Base-by-base conservation (phyloP, 2,888 invertebrate species). In the Orchesellides sinensis region DNA sequence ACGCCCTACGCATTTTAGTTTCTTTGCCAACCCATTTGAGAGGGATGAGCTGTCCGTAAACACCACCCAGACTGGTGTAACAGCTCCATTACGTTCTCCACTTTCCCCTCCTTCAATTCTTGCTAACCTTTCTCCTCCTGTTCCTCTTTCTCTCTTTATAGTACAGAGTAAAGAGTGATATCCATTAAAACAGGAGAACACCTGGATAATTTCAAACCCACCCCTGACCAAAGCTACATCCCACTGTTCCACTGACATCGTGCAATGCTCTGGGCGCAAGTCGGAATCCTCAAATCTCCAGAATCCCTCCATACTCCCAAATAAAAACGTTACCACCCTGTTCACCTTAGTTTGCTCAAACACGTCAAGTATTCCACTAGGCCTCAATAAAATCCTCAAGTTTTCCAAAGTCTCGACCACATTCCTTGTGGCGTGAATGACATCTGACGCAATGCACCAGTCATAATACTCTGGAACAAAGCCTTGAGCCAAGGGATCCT, bases 201-300 rank as follows among this genome's bases (percentile, higher is more conserved):
- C 14, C 0, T 5, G 35, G 3, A 12, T 29, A 10, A n/a, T 14
- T 2, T 32, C 29, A 47, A 83, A 80, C 0, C 74, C 79, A 17
- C 21, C 8, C 0, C 0, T 2, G 0, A 32, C 2, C 2, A 80
- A n/a, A 3, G 47, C 19, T 25, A n/a, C 0, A 19, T 45, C 6
- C 83, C 83, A 83, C 8, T 29, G 17, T 5, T 35, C 19, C 8
- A 14, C 3, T 1, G 23, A 5, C 3, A 79, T 19, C 0, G 40
- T 63, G 17, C 75, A 70, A 29, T 81, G 61, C 14, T 54, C 47
- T 1, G 25, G 25, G 12, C 80, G 25, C 1, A 80, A 2, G 4
- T 73, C 35, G n/a, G 3, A 45, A 52, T 84, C 84, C 2, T 75
- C n/a, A 49, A 81, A 81, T 29, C 70, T 29, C 84, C 84, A 84